Evolutionary conservation across 2,797 vertebrate species (phyloP), one percentile per base, ranked within the genome.

Genomic region (Orestias chungarensis): DNA sequence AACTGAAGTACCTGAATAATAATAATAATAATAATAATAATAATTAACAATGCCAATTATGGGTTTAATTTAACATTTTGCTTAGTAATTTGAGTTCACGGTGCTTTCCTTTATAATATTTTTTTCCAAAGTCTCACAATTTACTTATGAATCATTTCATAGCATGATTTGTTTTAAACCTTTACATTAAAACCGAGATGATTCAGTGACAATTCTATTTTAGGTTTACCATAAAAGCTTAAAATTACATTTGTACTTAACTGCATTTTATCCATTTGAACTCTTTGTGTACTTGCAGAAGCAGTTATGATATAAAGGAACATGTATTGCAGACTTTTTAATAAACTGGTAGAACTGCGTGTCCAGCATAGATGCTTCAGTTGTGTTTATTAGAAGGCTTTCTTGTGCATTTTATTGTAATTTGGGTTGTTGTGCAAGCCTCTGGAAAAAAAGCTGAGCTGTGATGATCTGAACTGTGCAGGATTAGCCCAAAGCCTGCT

Each of bases 391-490:
- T 87, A 81, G 67, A 50, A 66, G 81, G 25, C 43, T 27, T 54
- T 15, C 10, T 65, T 68, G 35, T 62, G 46, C 70, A 81, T 66
- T 81, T 73, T 74, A 71, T 61, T 83, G 72, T 85, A 73, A 78
- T 82, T 68, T 66, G 68, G 74, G 68, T 73, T 70, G 75, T 68
- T 81, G 74, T 75, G 73, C 12, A 50, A 76, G 66, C 52, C 35
- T 79, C 61, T 52, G 23, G 42, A 80, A 65, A 57, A 71, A 76
- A 52, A 86, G 74, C 71, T 81, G 71, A 79, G 52, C 74, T 44
- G 46, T 52, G 78, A 78, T 87, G 78, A 77, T 35, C 75, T 74
- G 74, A 80, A 64, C 84, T 84, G 74, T 70, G 43, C 70, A 76
- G 52, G 74, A 82, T 82, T 75, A 81, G 59, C 40, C 46, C 55